Conservation (phyloP, 2,113 vertebrate genomes). For the Hydrolagus affinis region DNA sequence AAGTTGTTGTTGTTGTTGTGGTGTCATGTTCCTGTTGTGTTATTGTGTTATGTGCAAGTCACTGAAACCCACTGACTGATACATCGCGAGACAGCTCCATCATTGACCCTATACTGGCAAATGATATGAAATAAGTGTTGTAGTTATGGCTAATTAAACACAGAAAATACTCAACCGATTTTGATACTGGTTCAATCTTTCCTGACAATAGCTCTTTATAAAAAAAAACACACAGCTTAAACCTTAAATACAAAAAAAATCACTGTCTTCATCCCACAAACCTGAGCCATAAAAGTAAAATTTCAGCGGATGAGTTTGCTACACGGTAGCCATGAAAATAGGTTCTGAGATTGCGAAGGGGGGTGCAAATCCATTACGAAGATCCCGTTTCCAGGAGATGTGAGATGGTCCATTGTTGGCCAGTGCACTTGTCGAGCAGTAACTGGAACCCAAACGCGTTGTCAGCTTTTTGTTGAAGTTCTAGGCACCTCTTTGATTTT, state of each 20-base stretch:
- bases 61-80: too few relatives aligned
- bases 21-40: too few relatives aligned
- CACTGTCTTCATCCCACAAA: conserved; percentile 49
- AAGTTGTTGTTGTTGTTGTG: too few relatives aligned
- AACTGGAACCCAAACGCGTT: conserved; percentile 86
- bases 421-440: conserved; percentile 83
- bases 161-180: conserved; percentile 77
- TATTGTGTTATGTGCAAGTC: too few relatives aligned
- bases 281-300: conserved; percentile 58
- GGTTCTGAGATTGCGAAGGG: conserved; percentile 39
- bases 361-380: conserved; percentile 50
- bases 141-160: conserved; percentile 69
- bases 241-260: conserved; percentile 60
- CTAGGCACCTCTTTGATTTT: conserved; percentile 91
- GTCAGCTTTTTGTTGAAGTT: conserved; percentile 79
- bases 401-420: conserved; percentile 90
- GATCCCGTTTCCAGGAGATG: conserved; percentile 70
- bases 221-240: conserved; percentile 60
- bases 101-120: conserved; percentile 64
- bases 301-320: conserved; percentile 71
- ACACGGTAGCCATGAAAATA: conserved; percentile 82
- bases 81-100: conserved; percentile 32
- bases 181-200: conserved; percentile 54
- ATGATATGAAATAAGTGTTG: conserved; percentile 81
- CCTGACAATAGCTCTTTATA: conserved; percentile 55